Evolutionary conservation across 2,797 vertebrate genomes (phyloP).

Genomic region (Caiman crocodilus): DNA sequence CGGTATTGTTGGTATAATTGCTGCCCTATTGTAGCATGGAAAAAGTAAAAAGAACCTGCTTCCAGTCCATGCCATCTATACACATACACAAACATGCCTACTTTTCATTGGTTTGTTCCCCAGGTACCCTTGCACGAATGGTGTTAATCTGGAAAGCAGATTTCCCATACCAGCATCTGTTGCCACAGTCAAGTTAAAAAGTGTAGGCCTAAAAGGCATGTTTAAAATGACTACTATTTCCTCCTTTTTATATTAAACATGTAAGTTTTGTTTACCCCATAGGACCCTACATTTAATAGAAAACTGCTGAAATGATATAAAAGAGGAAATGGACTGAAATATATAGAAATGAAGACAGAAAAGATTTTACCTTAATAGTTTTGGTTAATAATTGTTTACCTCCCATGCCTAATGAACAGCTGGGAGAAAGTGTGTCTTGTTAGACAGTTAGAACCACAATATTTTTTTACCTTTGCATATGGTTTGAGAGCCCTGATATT

Average conservation of each 20-base stretch:
- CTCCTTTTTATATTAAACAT: neutral
- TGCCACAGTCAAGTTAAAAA: neutral
- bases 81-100: neutral
- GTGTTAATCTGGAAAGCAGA: neutral
- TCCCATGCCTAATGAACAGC: neutral
- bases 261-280: too few species aligned
- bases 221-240: neutral
- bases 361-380: neutral
- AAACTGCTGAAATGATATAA: neutral
- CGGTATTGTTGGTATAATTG: rapidly evolving
- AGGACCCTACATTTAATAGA: too few species aligned
- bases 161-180: neutral
- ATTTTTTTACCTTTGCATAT: neutral
- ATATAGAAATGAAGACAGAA: neutral
- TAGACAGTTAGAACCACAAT: neutral
- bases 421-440: neutral
- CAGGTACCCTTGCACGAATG: neutral
- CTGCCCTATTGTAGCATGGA: rapidly evolving
- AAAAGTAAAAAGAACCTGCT: neutral
- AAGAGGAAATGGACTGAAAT: neutral
- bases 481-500: rapidly evolving
- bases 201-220: neutral
- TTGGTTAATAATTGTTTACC: neutral
- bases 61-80: neutral
- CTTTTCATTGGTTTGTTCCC: neutral